phyloP scores from a whole-genome alignment of 2,888 invertebrate species.

The Agrochola lychnidis region DNA sequence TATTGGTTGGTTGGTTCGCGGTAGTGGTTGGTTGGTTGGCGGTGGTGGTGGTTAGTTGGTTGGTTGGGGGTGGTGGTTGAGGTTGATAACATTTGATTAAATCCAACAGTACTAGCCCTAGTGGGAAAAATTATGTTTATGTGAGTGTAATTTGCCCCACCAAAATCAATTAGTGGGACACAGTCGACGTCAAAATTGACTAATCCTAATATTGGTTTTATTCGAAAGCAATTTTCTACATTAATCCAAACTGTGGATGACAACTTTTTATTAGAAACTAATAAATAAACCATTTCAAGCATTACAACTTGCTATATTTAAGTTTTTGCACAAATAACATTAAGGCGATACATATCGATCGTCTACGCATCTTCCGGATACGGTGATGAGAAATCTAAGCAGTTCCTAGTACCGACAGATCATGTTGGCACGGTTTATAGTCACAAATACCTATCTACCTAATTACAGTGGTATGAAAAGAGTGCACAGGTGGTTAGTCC shows the following conservation, averaged over 20 bases:
- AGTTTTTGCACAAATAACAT: constrained; percentile 33
- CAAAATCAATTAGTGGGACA: background rate
- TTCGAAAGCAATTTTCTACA: background rate
- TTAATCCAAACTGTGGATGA: background rate
- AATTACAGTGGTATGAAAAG: constrained; percentile 31
- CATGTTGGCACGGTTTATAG: constrained; percentile 47
- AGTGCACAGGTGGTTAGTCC: constrained; percentile 35
- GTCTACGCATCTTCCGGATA: constrained; percentile 32
- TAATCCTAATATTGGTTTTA: background rate
- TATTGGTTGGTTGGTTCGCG: background rate
- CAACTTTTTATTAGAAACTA: constrained; percentile 14
- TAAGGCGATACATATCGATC: constrained; percentile 25
- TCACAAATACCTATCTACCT: constrained; percentile 14
- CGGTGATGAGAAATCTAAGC: constrained; percentile 51
- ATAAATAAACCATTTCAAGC: constrained; percentile 23
- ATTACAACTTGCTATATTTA: background rate
- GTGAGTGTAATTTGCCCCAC: background rate
- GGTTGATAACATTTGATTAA: background rate
- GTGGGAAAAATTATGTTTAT: background rate
- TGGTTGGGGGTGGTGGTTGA: too few species aligned
- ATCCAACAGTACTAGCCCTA: background rate
- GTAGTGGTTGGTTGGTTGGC: background rate
- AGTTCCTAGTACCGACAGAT: constrained; percentile 24
- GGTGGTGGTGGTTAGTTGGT: background rate
- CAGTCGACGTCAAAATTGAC: background rate